phyloP scores from a whole-genome alignment of 2,113 vertebrate species.

The Eolophus roseicapilla region DNA sequence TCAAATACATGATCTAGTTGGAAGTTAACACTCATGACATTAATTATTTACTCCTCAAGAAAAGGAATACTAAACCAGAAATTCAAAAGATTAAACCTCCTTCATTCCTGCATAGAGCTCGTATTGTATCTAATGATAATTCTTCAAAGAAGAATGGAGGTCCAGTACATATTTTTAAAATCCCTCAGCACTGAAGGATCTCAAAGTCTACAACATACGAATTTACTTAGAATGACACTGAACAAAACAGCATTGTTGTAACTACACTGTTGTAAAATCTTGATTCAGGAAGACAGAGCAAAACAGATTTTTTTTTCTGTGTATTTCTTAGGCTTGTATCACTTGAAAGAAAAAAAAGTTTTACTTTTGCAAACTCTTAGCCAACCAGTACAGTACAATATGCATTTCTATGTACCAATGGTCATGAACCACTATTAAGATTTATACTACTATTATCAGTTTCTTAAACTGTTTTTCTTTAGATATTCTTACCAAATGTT shows the following conservation, averaged over 20 bases:
- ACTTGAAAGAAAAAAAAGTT: neutral
- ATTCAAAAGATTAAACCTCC: neutral
- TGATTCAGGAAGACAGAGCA: slow-evolving; percentile 2
- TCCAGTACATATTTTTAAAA: neutral
- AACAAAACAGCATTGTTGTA: neutral
- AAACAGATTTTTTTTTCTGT: neutral
- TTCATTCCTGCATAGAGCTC: neutral
- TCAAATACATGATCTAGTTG: neutral
- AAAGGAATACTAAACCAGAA: neutral
- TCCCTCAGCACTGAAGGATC: neutral
- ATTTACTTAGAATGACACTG: neutral
- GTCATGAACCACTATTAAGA: neutral
- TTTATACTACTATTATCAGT: slow-evolving; percentile 10
- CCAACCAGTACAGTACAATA: neutral
- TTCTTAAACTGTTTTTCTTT: slow-evolving; percentile 52
- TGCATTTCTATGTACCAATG: neutral
- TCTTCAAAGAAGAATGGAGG: neutral
- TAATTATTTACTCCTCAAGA: neutral
- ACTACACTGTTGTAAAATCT: neutral
- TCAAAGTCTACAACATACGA: neutral
- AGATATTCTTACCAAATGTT: slow-evolving; percentile 89
- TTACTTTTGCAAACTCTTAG: neutral
- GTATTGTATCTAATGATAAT: neutral
- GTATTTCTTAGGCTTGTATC: neutral
- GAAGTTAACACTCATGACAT: neutral